phyloP scores from a whole-genome alignment of 1,140 invertebrate genomes.

The Venturia canescens region DNA sequence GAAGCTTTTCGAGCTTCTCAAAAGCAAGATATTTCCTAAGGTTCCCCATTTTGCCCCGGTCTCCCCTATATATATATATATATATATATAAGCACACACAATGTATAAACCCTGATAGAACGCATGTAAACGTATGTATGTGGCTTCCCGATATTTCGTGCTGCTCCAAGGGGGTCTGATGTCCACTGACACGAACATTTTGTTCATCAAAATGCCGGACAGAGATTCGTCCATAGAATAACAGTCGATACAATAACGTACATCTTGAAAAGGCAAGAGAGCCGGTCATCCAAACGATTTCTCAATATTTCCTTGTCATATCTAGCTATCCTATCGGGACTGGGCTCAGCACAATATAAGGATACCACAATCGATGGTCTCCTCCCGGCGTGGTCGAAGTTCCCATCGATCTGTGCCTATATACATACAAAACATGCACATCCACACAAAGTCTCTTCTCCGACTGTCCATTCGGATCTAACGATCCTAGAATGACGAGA shows the following conservation, averaged over 20 bases:
- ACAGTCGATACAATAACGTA: conserved; percentile 27
- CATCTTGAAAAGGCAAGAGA: conserved; percentile 27
- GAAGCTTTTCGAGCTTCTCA: too few species aligned
- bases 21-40: too few species aligned
- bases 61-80: too few species aligned
- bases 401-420: conserved; percentile 29
- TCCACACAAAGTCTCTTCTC: background rate
- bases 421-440: background rate
- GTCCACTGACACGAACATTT: conserved; percentile 60
- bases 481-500: conserved; percentile 25
- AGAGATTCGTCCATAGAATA: background rate
- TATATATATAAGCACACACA: background rate
- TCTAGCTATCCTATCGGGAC: conserved; percentile 5
- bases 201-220: conserved; percentile 59
- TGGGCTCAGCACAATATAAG: background rate
- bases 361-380: conserved; percentile 28
- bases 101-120: background rate
- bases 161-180: conserved; percentile 60
- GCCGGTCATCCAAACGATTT: conserved; percentile 37
- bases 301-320: conserved; percentile 50
- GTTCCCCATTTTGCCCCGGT: too few species aligned
- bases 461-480: conserved; percentile 33
- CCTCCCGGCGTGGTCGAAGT: conserved; percentile 17
- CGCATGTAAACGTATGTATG: background rate
- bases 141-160: conserved; percentile 4